Base-by-base conservation (phyloP, 2,113 vertebrate species). In the Pseudorasbora parva region DNA sequence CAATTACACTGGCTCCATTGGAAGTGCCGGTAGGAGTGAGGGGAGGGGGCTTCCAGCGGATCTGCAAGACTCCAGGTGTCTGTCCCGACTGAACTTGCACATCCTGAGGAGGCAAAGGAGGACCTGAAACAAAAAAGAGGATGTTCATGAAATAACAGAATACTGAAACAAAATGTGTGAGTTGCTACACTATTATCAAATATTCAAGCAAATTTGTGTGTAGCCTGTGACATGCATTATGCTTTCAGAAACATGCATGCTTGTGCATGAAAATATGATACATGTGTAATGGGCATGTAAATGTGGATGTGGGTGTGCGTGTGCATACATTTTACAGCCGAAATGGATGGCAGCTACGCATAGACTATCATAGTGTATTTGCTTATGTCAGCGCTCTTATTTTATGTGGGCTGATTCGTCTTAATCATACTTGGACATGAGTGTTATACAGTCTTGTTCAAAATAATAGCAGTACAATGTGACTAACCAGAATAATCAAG, bases 81-180 rank as follows among this genome's bases (percentile, higher is more conserved):
- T 95, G 85, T 74, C 96, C 95, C 0, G 94, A 94, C 82, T 96
- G 96, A 59, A 99, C 93, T 11, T 92, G 91, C 45, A 99, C 93
- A 1, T 98, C 97, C 90, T 97, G 96, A 5, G 98, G 98, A 33
- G 98, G 95, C 10, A 94, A 95, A 1, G 98, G 97, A 43, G 97
- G 98, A 57, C 97, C 98, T 99, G 86, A 8, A 43, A 73, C 17
- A 78, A 15, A 51, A 51, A 54, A 54, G 17, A 54, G 17, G 51
- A 54, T 54, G 51, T 21, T 21, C 51, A 21, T 54, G 51, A 54
- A 54, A 54, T 54, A 21, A 54, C 51, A 54, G 51, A 54, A 54
- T 54, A 54, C 17, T 54, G 8, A 37, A 19, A 74, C 11, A 51
- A 74, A 25, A 17, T 17, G 14, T 15, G 14, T 43, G 41, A 79